Conservation (phyloP, 1,140 invertebrate species). For the Armadillidium nasatum region DNA sequence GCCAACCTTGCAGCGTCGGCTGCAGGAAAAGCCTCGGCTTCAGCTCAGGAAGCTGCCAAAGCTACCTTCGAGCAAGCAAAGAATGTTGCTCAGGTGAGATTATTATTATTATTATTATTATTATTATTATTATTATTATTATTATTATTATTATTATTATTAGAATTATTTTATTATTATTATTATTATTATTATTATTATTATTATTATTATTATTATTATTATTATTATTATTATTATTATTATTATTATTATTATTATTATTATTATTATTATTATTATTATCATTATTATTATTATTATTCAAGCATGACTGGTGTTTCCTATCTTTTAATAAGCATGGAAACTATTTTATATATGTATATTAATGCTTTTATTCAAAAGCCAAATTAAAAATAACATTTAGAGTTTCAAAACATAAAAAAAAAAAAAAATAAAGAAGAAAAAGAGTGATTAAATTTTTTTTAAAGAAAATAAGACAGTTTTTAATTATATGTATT, state of each 20-base stretch:
- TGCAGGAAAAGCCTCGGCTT: constrained; percentile 38
- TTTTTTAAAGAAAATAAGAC: too few relatives aligned
- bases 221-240: not conserved
- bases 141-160: not conserved
- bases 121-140: not conserved
- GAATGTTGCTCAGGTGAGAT: constrained; percentile 43
- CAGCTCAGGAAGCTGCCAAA: constrained; percentile 42
- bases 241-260: not conserved
- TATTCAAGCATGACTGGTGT: not conserved
- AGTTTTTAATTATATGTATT: too few relatives aligned
- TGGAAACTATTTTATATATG: not conserved
- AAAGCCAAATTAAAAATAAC: too few relatives aligned
- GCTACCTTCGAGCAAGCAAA: constrained; percentile 43
- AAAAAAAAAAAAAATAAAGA: too few relatives aligned
- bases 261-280: not conserved
- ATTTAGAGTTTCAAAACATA: too few relatives aligned
- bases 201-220: not conserved
- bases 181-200: constrained; percentile 10
- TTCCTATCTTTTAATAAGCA: not conserved
- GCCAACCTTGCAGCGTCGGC: constrained; percentile 14
- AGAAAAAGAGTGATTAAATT: too few relatives aligned
- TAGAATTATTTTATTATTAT: not conserved
- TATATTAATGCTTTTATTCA: too few relatives aligned
- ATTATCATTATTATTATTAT: constrained; percentile 1
- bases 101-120: not conserved